Base-by-base conservation (phyloP, 2,888 invertebrate genomes). In the Argyresthia albistria region DNA sequence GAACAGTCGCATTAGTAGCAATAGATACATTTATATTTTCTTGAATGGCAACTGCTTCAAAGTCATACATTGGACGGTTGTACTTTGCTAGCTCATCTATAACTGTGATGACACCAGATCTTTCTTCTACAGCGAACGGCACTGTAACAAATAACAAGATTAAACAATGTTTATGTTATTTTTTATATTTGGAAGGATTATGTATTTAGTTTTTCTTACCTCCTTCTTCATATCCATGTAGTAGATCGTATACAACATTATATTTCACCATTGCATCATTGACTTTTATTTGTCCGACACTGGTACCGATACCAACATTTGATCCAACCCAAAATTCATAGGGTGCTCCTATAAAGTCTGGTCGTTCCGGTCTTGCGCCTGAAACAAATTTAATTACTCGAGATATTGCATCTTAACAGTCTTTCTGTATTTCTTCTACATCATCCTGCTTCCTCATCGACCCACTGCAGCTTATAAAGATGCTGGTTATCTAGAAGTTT, bases 311-410 rank as follows among this genome's bases (percentile, higher is more conserved):
- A 0, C 93, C 92, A 6, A 95, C 95, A 65, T 93, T 94, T n/a
- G 92, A 92, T 0, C 95, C 95, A 36, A 96, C 95, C 95, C 96
- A 96, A 72, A 96, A 96, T 66, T 95, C 95, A 63, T 95, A 96
- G 0, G 96, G 95, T 0, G 95, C 92, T 35, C 95, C 95, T 16
- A 95, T 88, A 61, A 96, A 96, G 65, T 93, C 94, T 1, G 95
- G 95, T 39, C 88, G 88, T 51, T 91, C 90, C 47, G 80, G 71
- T 62, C 77, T 79, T 46, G 76, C 70, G 46, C 86, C 91, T 91
- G 58, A 53, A 73, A 73, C 53, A 15, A 43, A 54, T 39, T 37
- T 39, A 36, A 36, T n/a, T 25, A 25, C 25, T 25, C 25, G 25
- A 25, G 25, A 6, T 25, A 25, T 25, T 25, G 2, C 25, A 25